These are phyloP conservation scores for Sphaerophoria rueppellii DNA, from an alignment of 2,888 invertebrate genomes.

Conservation along the genomic window DNA sequence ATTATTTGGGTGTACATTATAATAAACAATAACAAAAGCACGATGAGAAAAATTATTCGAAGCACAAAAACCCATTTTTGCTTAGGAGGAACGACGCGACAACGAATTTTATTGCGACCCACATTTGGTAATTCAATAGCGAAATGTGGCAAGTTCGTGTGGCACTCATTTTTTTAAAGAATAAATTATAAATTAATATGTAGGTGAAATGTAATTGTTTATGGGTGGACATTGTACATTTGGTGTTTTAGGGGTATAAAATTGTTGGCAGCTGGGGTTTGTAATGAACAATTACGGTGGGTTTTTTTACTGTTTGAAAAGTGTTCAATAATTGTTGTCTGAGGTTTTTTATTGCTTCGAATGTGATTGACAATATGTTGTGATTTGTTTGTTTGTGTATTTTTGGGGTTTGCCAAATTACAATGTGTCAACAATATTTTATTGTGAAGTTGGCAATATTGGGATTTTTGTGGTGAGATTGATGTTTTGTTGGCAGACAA, in stretches of 20 bases:
- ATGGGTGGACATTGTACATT: slow-evolving; percentile 2
- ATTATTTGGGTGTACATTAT: slow-evolving; percentile 64
- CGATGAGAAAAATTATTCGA: not conserved
- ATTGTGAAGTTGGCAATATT: slow-evolving; percentile 19
- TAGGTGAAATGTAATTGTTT: not conserved
- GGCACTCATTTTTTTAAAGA: slow-evolving; percentile 48
- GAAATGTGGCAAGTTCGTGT: slow-evolving; percentile 67
- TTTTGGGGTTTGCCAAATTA: not conserved
- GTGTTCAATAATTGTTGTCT: too few relatives aligned
- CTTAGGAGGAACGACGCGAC: slow-evolving; percentile 3
- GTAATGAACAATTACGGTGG: slow-evolving; percentile 10
- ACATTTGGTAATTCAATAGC: slow-evolving; percentile 66
- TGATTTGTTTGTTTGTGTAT: not conserved
- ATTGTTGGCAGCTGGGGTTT: slow-evolving; percentile 18
- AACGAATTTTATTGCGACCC: slow-evolving; percentile 41
- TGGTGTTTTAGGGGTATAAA: slow-evolving; percentile 1
- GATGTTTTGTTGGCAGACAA: slow-evolving; percentile 4
- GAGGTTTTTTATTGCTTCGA: not conserved
- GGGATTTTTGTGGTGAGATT: slow-evolving; percentile 22
- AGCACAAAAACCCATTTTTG: slow-evolving; percentile 29
- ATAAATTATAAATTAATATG: slow-evolving; percentile 29
- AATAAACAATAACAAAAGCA: slow-evolving; percentile 32
- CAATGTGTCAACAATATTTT: slow-evolving; percentile 35
- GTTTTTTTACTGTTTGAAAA: not conserved
- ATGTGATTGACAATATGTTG: not conserved